Evolutionary conservation across 2,888 invertebrate species (phyloP), one percentile per base, ranked within the genome.

Genomic region (Didymodactylos carnosus): DNA sequence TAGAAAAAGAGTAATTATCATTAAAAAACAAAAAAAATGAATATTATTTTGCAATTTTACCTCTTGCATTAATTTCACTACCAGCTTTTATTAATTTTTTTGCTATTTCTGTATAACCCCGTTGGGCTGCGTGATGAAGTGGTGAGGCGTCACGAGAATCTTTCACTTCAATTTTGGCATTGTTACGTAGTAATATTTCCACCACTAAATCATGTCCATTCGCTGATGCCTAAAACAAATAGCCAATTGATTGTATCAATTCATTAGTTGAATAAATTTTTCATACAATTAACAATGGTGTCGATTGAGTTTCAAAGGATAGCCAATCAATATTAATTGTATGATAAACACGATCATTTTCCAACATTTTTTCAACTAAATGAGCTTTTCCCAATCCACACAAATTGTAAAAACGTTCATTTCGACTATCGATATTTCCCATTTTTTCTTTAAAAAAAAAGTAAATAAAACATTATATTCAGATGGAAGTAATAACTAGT

Each of bases 311-410:
- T 70, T 75, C 62, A 39, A 72, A 75, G 51, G 69, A 41, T 70
- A 70, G 49, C 75, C 75, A 75, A 71, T 75, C 53, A 23, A 75
- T 69, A 43, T 72, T 75, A 11, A 75, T 75, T 40, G 72, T 72
- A 39, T 72, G 69, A 4, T 72, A 23, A 10, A 23, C 49, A 70
- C 69, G 62, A 72, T 75, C 75, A 19, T 41, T 69, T 40, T 72
- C 70, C 11, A 75, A 27, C 75, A 75, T 72, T 71, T 62, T 51
- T 40, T 72, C 75, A 27, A 70, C 62, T 51, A 72, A 53, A 72
- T 70, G 70, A 19, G 23, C 27, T 71, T 72, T 72, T 14, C 72
- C 75, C 27, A 70, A 70, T 25, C 70, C 72, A 70, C 72, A 69
- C n/a, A 70, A 39, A n/a, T 72, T 62, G 16, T 72, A 75, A 43